Base-by-base conservation (phyloP, 1,140 invertebrate genomes). In the Zaprionus ghesquierei region DNA sequence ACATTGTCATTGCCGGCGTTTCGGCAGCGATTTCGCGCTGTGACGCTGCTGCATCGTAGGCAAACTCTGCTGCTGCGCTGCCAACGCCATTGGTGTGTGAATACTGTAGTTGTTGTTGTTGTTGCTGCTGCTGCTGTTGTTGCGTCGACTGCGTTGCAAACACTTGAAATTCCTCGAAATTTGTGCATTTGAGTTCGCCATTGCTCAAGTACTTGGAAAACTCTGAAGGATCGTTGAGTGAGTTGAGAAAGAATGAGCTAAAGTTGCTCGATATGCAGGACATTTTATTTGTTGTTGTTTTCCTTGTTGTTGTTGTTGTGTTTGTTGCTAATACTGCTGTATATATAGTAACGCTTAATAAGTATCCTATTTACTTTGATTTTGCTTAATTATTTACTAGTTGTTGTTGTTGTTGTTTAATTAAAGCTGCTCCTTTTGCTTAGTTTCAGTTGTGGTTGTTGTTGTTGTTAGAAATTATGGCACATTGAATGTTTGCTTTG, bases 261-360 rank as follows among this genome's bases (percentile, higher is more conserved):
- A 92, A 92, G 71, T 92, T 92, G 74, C 86, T 92, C 69, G 90
- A 92, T 81, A 92, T 92, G 86, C 90, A 92, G 86, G 90, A 92
- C 90, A 92, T 92, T 75, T 91, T 90, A 46, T 18, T 22, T 13
- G 56, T 41, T 29, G 41, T 20, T 50, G 51, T 53, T 38, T 44
- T 44, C 55, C 25, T 50, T 38, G 44, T 63, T 69, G 10, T 35
- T 51, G 29, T 51, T 73, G 27, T 23, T 74, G n/a, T 51, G n/a
- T n/a, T n/a, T 71, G 60, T 78, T 75, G 51, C 54, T 84, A 87
- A 84, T 90, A 79, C 84, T 87, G 82, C 81, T 87, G 82, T 86
- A 58, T 77, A 54, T 50, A 38, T 46, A 22, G 29, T 64, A 66
- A 44, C 44, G 50, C 35, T 71, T 55, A 64, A 49, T 58, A 35